Conservation (phyloP, 2,888 invertebrate species). For the Pterobdella sp. region DNA sequence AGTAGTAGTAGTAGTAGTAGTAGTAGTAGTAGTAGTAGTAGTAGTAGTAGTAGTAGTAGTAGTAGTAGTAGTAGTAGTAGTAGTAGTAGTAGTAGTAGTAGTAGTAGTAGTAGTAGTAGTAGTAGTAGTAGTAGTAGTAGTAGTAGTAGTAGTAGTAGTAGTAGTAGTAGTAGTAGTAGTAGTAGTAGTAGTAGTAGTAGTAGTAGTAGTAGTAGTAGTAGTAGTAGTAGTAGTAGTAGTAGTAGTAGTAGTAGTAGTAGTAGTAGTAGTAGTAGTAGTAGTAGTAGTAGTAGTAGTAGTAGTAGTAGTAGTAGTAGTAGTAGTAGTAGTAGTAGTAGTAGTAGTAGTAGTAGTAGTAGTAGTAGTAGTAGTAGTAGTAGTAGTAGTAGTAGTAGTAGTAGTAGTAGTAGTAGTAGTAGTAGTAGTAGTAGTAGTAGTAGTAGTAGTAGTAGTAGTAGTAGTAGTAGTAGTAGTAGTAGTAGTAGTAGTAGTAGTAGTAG, state of each 20-base stretch:
- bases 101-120: conserved; percentile 17
- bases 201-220: conserved; percentile 29
- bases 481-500: conserved; percentile 18
- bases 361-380: conserved; percentile 30
- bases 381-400: conserved; percentile 28
- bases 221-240: conserved; percentile 25
- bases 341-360: conserved; percentile 31
- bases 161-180: conserved; percentile 29
- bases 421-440: background rate
- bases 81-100: conserved; percentile 13
- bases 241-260: conserved; percentile 31
- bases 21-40: conserved; percentile 19
- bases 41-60: conserved; percentile 1
- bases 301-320: conserved; percentile 24
- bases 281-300: conserved; percentile 30
- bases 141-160: conserved; percentile 26
- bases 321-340: conserved; percentile 32
- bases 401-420: conserved; percentile 4
- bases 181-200: conserved; percentile 31
- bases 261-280: conserved; percentile 31
- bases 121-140: conserved; percentile 15
- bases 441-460: conserved; percentile 16
- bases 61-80: conserved; percentile 9
- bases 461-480: conserved; percentile 20
- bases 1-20: conserved; percentile 5